Base-by-base conservation (phyloP, 2,113 vertebrate genomes). In the Synodontis membranacea region DNA sequence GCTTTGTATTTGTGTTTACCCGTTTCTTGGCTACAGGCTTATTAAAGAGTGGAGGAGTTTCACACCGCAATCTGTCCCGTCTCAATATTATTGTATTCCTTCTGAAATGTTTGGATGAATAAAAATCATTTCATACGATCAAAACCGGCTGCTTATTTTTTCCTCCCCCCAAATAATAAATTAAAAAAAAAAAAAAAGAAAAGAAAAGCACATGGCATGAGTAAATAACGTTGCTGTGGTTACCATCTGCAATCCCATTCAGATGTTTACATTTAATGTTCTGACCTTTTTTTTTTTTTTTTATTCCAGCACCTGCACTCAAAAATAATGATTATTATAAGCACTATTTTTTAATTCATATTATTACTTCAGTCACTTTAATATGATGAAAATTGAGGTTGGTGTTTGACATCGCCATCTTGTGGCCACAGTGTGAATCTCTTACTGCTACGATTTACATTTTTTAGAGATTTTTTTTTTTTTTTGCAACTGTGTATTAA, bases 51-150 rank as follows among this genome's bases (percentile, higher is more conserved):
- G 87, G 44, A 54, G 54, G 64, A 81, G 83, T 87, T 87, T 86
- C 76, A 79, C 70, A 83, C 80, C 66, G 42, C 89, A 88, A 91
- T 92, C 81, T 70, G n/a, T n/a, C n/a, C n/a, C n/a, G n/a, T n/a
- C n/a, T n/a, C n/a, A n/a, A n/a, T 44, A 21, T 80, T 80, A 84
- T 28, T 84, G 62, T 44, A 25, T 44, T 72, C 68, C 68, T 72
- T 72, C 21, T 42, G 68, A 75, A 74, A 56, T 80, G 79, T 64
- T 74, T 83, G 46, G 23, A 46, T 89, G 90, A 91, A 94, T 93
- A 93, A 94, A 94, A 70, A 28, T 72, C 90, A 88, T 89, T 91
- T 92, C 83, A 86, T 94, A 94, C 91, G 88, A 81, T 92, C 62
- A 34, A 48, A 46, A 34, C 25, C 7, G 25, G 23, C 1, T 39